Evolutionary conservation across 2,888 invertebrate species (phyloP), one percentile per base, ranked within the genome.

Genomic region (Noctuana brunneofusca): DNA sequence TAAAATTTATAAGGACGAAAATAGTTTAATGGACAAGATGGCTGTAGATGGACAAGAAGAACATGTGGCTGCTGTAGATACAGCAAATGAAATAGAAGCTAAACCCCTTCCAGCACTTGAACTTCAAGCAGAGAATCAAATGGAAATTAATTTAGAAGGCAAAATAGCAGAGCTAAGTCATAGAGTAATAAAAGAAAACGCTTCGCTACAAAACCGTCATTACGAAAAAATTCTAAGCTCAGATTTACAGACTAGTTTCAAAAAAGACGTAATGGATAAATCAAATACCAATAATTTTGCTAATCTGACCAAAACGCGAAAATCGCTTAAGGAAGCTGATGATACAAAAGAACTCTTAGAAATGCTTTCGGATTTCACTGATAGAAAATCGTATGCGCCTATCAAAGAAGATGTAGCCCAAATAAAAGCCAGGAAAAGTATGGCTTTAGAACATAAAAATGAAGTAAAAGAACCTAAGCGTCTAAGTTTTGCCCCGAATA

Each of bases 281-380:
- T 69, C 67, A 4, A 65, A 65, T 43, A 57, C 56, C n/a, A 66
- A 64, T 18, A 66, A 71, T 0, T 41, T 55, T 16, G 55, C 27
- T 5, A 55, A 55, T 24, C 58, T 50, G 22, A 57, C 50, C 3
- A 72, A 65, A 63, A 64, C 54, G 3, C 58, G 63, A 8, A 76
- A 73, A 64, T 75, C 66, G 27, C 72, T 77, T 9, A 78, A 73
- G 64, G 73, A 75, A 24, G 84, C 81, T 0, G 78, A 88, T 24
- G 78, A 83, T 54, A 89, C 89, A 0, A 80, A 78, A 9, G 83
- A 86, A 32, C 70, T 89, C 2, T 68, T 89, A 9, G 81, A 84
- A 41, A 80, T 87, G 76, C 67, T 89, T 0, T 79, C 83, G 0
- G 76, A 83, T 63, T 77, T 85, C 1, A 87, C 86, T 4, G 86